Percentiles rank a stretch among this genome's conserved stretches.
phyloP scores from a whole-genome alignment of 2,113 vertebrate genomes.

The Coptodon bakossiorum region DNA sequence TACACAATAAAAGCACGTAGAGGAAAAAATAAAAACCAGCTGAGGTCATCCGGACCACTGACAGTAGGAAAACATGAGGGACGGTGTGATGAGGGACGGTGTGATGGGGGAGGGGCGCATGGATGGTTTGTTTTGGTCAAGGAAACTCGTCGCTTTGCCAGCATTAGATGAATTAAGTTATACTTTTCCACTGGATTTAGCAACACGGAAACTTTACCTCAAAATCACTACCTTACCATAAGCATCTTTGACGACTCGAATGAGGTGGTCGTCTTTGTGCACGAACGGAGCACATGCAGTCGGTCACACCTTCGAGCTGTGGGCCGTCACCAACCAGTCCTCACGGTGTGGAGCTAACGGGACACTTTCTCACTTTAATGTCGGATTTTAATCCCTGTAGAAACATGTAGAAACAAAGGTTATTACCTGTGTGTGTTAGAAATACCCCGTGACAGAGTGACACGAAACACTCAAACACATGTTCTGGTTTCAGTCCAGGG shows the following conservation, averaged over 20 bases:
- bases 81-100: neutral
- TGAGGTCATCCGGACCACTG: neutral
- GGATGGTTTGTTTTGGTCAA: neutral
- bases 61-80: neutral
- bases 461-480: neutral
- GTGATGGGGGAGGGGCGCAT: neutral
- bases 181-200: neutral
- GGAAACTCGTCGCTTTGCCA: neutral
- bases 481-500: neutral
- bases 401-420: neutral
- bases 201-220: neutral
- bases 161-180: neutral
- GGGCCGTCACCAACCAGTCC: neutral
- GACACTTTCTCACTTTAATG: neutral
- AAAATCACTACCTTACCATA: neutral
- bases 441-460: neutral
- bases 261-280: neutral
- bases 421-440: neutral
- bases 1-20: conserved; percentile 11
- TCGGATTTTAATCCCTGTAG: neutral
- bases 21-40: neutral
- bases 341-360: neutral
- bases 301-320: neutral
- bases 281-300: neutral
- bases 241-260: neutral